Evolutionary conservation across 92 coral and sea anemone species (phyloP), one percentile per base, ranked within the genome.

Genomic region (Phymanthus crucifer): DNA sequence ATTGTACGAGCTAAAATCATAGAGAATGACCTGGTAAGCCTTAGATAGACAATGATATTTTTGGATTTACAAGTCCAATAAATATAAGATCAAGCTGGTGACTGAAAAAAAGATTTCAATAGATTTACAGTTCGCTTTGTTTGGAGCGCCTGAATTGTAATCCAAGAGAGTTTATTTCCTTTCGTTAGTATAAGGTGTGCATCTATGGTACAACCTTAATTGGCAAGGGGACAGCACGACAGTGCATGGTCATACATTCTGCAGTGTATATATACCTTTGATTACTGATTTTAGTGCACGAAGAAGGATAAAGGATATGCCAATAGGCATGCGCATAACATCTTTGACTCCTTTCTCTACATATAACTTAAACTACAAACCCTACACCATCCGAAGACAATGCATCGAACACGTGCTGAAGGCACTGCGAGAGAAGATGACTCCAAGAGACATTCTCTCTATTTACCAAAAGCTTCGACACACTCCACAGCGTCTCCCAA

Each of bases 21-120:
- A 27, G 34, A 61, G 14, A 61, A 61, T 5, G 68, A 61, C 35
- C 13, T 61, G 34, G 68, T 24, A 61, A 61, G 32, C 68, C 27
- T 26, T 27, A 61, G 35, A 29, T 61, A n/a, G 8, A 61, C 14
- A 24, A 27, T 26, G 8, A 24, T 27, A 57, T 12, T 61, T 21
- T 24, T 61, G 68, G 68, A 61, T 61, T 61, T 61, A 61, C 68
- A 61, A 27, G 29, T 12, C 68, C 66, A 58, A 14, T 27, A 34
- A 61, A 27, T 61, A 61, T 54, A 27, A 61, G 35, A 61, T 27
- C 26, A 2, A 61, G 36, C 68, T 24, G 29, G 9, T 27, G 34
- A n/a, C n/a, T n/a, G n/a, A 61, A 17, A 11, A 2, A 10, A 10
- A 43, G 48, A 43, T 43, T 43, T 43, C 48, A 61, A 19, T 61